A percentile compares a stretch with the other conserved stretches of the same genome.
phyloP scores from a whole-genome alignment of 1,140 invertebrate genomes.

The Dolichoris vasculosae region DNA sequence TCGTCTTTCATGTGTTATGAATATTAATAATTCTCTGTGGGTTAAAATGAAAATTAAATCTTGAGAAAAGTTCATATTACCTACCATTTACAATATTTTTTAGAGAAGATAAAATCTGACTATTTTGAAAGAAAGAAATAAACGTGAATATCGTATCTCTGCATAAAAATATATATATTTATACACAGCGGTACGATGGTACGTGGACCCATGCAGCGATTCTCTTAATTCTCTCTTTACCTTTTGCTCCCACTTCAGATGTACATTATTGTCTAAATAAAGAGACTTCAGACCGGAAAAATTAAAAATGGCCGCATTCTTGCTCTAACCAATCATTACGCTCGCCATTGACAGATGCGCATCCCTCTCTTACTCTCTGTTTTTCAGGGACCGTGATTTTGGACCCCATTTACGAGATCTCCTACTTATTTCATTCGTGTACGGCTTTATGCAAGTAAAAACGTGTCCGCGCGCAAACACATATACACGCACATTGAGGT shows the following conservation, averaged over 20 bases:
- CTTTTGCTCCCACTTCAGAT: not conserved
- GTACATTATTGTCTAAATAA: constrained; percentile 56
- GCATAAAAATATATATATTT: no score
- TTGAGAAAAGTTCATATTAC: no score
- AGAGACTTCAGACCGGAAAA: constrained; percentile 71
- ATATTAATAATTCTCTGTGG: no score
- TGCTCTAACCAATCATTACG: constrained; percentile 65
- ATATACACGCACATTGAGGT: not conserved
- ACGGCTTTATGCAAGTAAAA: no score
- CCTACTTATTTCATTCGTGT: not conserved
- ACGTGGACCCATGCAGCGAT: not conserved
- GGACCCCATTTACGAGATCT: constrained; percentile 12
- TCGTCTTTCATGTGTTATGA: no score
- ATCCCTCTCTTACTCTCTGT: constrained; percentile 62
- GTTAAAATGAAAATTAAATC: no score
- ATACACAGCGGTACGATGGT: no score
- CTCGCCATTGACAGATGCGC: constrained; percentile 69
- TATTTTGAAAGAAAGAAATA: constrained; percentile 1
- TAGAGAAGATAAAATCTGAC: constrained; percentile 6
- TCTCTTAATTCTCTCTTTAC: constrained; percentile 4
- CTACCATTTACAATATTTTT: not conserved
- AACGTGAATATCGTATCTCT: no score
- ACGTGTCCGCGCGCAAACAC: not conserved
- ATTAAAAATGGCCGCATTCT: constrained; percentile 69
- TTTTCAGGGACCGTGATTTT: constrained; percentile 37